Evolutionary conservation across 2,888 invertebrate genomes (phyloP), one percentile per base, ranked within the genome.

Genomic region (Caenorhabditis wallacei): DNA sequence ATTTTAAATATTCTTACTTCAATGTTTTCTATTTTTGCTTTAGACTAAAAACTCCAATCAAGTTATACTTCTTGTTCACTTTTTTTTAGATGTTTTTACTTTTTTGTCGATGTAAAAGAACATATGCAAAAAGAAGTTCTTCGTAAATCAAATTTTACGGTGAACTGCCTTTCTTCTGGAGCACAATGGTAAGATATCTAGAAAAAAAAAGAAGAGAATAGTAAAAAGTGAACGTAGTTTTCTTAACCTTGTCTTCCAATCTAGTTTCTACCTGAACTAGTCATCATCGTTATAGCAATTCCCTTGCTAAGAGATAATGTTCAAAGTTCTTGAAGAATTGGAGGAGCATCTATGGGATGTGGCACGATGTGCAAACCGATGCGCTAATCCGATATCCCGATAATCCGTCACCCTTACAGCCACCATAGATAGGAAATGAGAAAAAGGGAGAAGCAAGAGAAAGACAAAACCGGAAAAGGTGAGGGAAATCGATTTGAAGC

Each of bases 401-500:
- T 78, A 69, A 66, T 66, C 75, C 74, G 54, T 56, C 57, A 53
- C 59, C 40, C 59, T 59, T 56, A 18, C 26, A 26, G 13, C 63
- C 11, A 51, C n/a, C 24, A 51, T 18, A 64, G 30, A 48, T 56
- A 56, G 56, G 56, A 56, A 56, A 56, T 56, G n/a, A 18, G 13
- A 16, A 43, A 35, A n/a, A 43, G 54, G n/a, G 37, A 66, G 13
- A n/a, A 43, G 54, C 11, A 43, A 66, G 13, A 24, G 51, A 56
- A 20, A 69, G 61, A 69, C 30, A 54, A 61, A 54, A 69, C 78
- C 78, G 78, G 78, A 78, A 78, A 63, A 78, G 59, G 78, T 37
- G 46, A 30, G 63, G 66, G 68, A 78, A 78, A 78, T 78, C 78
- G 78, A 78, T 69, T 56, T 54, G 63, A 61, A 43, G 64, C 35